Conservation (phyloP, 2,888 invertebrate species). For the Drosophila suboccidentalis region DNA sequence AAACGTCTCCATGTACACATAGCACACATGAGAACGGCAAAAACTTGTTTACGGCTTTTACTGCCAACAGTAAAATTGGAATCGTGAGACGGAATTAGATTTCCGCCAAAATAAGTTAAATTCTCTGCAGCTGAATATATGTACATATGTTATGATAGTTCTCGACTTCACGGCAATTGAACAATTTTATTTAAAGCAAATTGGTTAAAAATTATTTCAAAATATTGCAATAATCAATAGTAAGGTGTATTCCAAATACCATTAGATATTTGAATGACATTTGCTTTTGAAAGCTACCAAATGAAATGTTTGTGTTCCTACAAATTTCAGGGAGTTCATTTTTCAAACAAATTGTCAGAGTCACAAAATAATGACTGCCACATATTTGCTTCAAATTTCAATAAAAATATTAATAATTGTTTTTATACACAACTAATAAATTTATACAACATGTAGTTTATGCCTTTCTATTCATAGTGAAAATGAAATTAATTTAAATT, state of each 20-base stretch:
- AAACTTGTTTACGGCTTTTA: conserved; percentile 25
- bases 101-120: conserved; percentile 24
- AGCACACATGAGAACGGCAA: conserved; percentile 6
- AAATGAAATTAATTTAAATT: no score
- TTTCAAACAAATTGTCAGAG: no score
- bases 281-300: no score
- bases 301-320: no score
- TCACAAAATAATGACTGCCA: no score
- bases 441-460: no score
- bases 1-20: neutral
- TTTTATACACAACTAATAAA: no score
- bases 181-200: neutral
- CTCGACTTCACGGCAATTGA: neutral
- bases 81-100: conserved; percentile 32
- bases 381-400: no score
- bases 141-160: neutral
- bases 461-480: no score
- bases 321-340: no score
- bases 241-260: neutral
- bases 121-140: conserved; percentile 11
- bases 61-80: conserved; percentile 31
- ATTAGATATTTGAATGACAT: no score
- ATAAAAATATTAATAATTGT: no score
- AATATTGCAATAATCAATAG: neutral
- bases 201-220: neutral